Evolutionary conservation across 2,888 invertebrate species (phyloP).

Genomic region (Hanleya hanleyi): DNA sequence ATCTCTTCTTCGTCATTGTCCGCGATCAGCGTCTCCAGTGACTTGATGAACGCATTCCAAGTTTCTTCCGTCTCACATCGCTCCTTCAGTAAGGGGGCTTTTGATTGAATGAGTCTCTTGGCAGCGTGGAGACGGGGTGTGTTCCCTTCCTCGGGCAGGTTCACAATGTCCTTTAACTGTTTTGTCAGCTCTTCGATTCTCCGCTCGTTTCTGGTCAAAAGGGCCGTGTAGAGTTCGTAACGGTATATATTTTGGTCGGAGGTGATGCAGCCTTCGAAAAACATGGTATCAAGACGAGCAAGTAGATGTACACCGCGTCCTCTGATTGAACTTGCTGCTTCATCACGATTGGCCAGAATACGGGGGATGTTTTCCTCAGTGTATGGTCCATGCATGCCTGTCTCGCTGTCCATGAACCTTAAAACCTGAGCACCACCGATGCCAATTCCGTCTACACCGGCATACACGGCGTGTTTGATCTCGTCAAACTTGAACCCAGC

Average conservation of each 20-base stretch:
- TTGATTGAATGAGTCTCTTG: not conserved
- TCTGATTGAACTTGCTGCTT: conserved; percentile 40
- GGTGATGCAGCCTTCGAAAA: conserved; percentile 36
- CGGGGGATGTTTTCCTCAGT: conserved; percentile 52
- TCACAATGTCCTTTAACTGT: not conserved
- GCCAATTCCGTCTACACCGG: conserved; percentile 1
- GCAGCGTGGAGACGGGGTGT: not conserved
- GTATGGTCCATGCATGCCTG: conserved; percentile 54
- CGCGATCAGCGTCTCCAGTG: not conserved
- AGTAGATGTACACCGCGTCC: conserved; percentile 46
- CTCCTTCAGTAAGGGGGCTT: not conserved
- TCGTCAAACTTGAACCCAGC: conserved; percentile 2
- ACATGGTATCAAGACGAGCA: conserved; percentile 51
- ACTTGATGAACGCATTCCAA: not conserved
- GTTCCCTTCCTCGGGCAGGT: conserved; percentile 5
- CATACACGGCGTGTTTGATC: conserved; percentile 9
- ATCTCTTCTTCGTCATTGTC: not conserved
- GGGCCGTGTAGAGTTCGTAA: conserved; percentile 39
- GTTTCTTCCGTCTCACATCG: not conserved
- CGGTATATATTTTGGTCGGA: conserved; percentile 37
- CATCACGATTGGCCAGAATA: conserved; percentile 44
- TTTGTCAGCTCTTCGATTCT: not conserved
- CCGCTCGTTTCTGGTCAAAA: conserved; percentile 33
- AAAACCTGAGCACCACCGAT: conserved; percentile 1
- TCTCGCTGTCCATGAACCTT: conserved; percentile 48